Percentiles rank a stretch among this genome's conserved stretches.
These are phyloP conservation scores for Formica exsecta DNA, from an alignment of 1,140 invertebrate species.

Conservation along the genomic window DNA sequence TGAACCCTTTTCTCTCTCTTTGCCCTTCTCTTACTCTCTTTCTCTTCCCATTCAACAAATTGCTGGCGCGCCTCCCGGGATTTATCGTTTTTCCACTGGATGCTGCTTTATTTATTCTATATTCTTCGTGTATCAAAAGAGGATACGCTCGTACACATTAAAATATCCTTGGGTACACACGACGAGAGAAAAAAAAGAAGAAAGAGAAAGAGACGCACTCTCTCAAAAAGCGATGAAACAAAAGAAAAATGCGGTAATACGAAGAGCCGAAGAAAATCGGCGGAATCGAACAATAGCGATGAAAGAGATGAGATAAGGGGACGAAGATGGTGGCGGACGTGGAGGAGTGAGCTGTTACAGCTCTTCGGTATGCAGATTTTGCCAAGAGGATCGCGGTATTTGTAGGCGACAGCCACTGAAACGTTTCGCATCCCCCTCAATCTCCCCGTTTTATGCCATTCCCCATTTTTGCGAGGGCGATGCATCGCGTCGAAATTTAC, in stretches of 20 bases:
- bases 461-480: slow-evolving; percentile 35
- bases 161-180: slow-evolving; percentile 56
- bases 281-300: slow-evolving; percentile 34
- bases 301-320: slow-evolving; percentile 39
- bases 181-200: neutral
- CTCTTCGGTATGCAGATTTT: slow-evolving; percentile 51
- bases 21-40: slow-evolving; percentile 27
- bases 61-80: slow-evolving; percentile 60
- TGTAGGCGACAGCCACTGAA: slow-evolving; percentile 49
- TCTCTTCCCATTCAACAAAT: slow-evolving; percentile 68
- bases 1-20: slow-evolving; percentile 3
- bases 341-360: slow-evolving; percentile 29
- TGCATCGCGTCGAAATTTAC: slow-evolving; percentile 51
- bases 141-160: neutral
- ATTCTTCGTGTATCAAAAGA: slow-evolving; percentile 66
- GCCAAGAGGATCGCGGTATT: slow-evolving; percentile 59
- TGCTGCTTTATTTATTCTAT: slow-evolving; percentile 74
- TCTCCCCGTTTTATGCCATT: neutral
- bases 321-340: neutral
- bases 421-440: slow-evolving; percentile 15
- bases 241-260: slow-evolving; percentile 41
- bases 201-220: neutral
- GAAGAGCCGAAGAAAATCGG: slow-evolving; percentile 15
- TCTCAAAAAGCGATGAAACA: slow-evolving; percentile 11
- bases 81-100: slow-evolving; percentile 74